Percentiles rank a stretch among this genome's conserved stretches.
Evolutionary conservation across 2,797 vertebrate species (phyloP).

Genomic region (Melanotaenia parkinsoni): DNA sequence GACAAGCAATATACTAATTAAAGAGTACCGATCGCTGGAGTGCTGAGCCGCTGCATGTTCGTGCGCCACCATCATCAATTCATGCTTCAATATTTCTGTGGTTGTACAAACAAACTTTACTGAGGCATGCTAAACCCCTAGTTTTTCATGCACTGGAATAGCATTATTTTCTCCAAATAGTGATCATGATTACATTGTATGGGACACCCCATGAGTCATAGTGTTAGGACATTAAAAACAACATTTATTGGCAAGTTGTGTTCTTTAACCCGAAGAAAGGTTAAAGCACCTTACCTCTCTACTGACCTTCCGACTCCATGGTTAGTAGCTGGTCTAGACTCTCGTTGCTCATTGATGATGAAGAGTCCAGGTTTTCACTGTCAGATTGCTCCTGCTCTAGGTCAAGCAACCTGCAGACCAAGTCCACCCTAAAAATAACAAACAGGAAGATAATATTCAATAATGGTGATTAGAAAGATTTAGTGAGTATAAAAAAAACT

Average conservation of each 20-base stretch:
- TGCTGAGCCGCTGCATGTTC: no score
- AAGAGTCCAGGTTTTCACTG: constrained; percentile 89
- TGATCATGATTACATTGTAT: not conserved
- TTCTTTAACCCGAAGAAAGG: constrained; percentile 50
- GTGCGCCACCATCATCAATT: no score
- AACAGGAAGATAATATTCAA: constrained; percentile 3
- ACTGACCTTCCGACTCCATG: constrained; percentile 91
- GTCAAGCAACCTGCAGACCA: constrained; percentile 90
- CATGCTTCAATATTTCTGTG: not conserved
- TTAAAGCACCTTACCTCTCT: constrained; percentile 84
- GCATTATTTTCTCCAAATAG: not conserved
- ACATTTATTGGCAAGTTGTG: not conserved
- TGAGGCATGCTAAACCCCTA: not conserved
- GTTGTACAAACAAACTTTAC: no score
- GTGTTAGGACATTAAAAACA: not conserved
- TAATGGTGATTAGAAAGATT: not conserved
- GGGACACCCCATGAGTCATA: not conserved
- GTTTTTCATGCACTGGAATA: not conserved
- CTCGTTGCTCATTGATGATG: constrained; percentile 88
- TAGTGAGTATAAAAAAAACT: no score
- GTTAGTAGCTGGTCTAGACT: constrained; percentile 83
- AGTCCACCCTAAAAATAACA: constrained; percentile 84
- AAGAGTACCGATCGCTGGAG: no score
- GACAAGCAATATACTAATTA: no score
- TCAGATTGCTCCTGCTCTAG: constrained; percentile 92